Conservation (phyloP, 92 coral and sea anemone species). For the Epizoanthus stellaris region DNA sequence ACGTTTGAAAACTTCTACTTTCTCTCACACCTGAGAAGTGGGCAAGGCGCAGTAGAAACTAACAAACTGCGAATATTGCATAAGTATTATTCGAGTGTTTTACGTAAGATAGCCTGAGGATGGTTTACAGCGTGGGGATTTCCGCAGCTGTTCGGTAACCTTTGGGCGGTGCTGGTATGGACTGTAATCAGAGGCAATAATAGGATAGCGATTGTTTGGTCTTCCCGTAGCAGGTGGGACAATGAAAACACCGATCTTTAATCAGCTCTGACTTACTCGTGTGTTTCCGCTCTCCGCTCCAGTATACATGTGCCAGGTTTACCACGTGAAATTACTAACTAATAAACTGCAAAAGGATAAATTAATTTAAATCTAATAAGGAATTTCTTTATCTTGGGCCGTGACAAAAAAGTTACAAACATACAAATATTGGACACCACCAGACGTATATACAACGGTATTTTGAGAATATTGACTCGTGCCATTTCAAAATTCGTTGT, state of each 20-base stretch:
- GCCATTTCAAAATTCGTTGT: no score
- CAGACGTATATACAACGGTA: no score
- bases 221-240: conserved; percentile 4
- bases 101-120: conserved; percentile 13
- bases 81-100: conserved; percentile 22
- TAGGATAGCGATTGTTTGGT: conserved; percentile 1
- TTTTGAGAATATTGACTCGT: no score
- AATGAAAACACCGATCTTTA: background rate
- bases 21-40: background rate
- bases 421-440: no score
- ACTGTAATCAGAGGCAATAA: conserved; percentile 11
- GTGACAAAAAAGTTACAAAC: no score
- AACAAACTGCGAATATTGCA: background rate
- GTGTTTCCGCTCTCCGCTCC: no score
- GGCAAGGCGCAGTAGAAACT: background rate
- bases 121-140: background rate
- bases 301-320: background rate
- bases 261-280: background rate
- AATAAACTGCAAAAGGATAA: background rate
- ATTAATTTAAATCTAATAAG: no score
- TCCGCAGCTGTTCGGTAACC: background rate
- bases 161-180: conserved; percentile 17
- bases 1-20: background rate
- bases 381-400: no score
- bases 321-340: conserved; percentile 15